A percentile compares a stretch with the other conserved stretches of the same genome.
These are phyloP conservation scores for Diorhabda elongata DNA, from an alignment of 1,140 invertebrate species.

Conservation along the genomic window DNA sequence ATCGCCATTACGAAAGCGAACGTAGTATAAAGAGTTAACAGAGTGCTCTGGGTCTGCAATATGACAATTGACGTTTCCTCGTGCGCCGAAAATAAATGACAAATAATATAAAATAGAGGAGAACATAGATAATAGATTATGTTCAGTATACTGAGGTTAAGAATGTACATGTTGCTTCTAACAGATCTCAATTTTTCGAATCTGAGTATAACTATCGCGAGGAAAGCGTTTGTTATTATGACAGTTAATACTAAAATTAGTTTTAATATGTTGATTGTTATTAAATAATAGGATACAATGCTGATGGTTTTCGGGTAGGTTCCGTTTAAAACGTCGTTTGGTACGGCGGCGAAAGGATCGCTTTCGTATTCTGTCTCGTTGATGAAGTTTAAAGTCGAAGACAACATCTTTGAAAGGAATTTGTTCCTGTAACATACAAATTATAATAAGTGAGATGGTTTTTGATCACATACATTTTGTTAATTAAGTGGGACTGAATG, in stretches of 20 bases:
- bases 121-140: slow-evolving; percentile 15
- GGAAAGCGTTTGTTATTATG: slow-evolving; percentile 18
- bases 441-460: too few relatives aligned
- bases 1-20: background rate
- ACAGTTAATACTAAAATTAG: slow-evolving; percentile 9
- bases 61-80: background rate
- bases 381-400: background rate
- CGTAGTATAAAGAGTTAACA: slow-evolving; percentile 6
- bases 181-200: slow-evolving; percentile 21
- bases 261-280: slow-evolving; percentile 19
- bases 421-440: too few relatives aligned
- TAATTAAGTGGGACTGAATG: too few relatives aligned
- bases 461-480: too few relatives aligned
- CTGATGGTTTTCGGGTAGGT: background rate
- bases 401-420: background rate
- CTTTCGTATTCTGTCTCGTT: slow-evolving; percentile 9
- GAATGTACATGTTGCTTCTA: slow-evolving; percentile 24
- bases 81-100: slow-evolving; percentile 1
- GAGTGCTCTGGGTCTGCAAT: slow-evolving; percentile 14
- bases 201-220: slow-evolving; percentile 23
- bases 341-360: slow-evolving; percentile 8
- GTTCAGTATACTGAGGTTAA: slow-evolving; percentile 23
- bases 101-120: slow-evolving; percentile 13
- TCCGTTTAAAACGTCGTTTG: slow-evolving; percentile 3
- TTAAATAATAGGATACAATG: background rate